Conservation (phyloP, 2,113 vertebrate genomes). For the Phalacrocorax aristotelis region DNA sequence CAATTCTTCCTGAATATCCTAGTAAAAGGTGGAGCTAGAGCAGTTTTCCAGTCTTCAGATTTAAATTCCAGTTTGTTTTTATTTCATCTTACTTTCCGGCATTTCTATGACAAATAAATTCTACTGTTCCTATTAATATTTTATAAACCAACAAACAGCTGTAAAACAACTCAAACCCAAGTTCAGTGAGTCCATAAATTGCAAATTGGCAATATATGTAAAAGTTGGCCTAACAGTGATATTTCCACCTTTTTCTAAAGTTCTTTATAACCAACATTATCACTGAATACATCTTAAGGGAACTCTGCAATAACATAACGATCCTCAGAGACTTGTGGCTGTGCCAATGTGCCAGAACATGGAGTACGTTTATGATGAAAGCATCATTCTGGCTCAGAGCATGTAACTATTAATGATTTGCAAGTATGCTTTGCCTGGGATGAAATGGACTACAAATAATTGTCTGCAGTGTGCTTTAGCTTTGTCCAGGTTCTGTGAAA, state of each 20-base stretch:
- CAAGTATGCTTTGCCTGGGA: neutral
- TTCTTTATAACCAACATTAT: neutral
- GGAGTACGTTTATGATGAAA: neutral
- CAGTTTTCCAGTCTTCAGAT: neutral
- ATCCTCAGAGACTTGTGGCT: neutral
- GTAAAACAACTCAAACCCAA: neutral
- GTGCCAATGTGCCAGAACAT: neutral
- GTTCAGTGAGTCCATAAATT: neutral
- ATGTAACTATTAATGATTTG: neutral
- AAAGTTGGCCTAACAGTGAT: neutral
- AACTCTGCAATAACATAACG: neutral
- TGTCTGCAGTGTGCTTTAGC: neutral
- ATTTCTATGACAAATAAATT: neutral
- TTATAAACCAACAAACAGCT: slow-evolving; percentile 4
- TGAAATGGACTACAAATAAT: slow-evolving; percentile 8
- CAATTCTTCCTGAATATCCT: neutral
- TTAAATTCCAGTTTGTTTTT: neutral
- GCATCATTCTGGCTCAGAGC: neutral
- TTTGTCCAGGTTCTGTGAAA: neutral
- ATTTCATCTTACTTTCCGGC: neutral
- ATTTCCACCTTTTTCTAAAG: neutral
- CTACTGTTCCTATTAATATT: neutral
- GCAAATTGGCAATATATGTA: neutral
- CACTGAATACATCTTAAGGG: neutral
- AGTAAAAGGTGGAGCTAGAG: neutral